phyloP scores from a whole-genome alignment of 2,888 invertebrate species.

The Acanthosepion lycidas region DNA sequence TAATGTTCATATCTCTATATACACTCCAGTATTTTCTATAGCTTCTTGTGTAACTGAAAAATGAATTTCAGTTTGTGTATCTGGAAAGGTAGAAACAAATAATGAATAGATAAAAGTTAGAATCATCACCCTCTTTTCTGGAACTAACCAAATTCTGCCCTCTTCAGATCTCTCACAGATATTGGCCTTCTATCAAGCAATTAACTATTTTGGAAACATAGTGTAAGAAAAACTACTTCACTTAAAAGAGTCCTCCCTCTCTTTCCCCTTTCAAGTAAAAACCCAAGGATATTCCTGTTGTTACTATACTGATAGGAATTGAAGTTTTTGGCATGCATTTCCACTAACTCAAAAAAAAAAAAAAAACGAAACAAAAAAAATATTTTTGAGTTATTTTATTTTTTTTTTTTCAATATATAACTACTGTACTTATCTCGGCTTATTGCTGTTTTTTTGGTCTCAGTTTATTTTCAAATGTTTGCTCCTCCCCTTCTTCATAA shows the following conservation, averaged over 20 bases:
- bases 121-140: neutral
- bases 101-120: neutral
- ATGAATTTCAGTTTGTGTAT: too few species aligned
- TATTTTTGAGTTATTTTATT: neutral
- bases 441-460: too few species aligned
- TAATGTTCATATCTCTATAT: too few species aligned
- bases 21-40: too few species aligned
- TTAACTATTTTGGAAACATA: neutral
- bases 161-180: neutral
- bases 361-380: too few species aligned
- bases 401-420: neutral
- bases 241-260: neutral
- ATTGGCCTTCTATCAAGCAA: conserved; percentile 25
- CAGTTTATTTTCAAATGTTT: neutral
- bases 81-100: neutral
- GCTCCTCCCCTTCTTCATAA: neutral
- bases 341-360: neutral
- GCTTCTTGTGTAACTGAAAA: too few species aligned
- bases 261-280: neutral
- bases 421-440: too few species aligned
- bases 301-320: neutral
- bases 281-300: neutral
- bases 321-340: neutral
- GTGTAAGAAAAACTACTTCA: neutral
- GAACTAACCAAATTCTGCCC: neutral